phyloP scores from a whole-genome alignment of 2,113 vertebrate species.

The Psittacula cyanocephala region DNA sequence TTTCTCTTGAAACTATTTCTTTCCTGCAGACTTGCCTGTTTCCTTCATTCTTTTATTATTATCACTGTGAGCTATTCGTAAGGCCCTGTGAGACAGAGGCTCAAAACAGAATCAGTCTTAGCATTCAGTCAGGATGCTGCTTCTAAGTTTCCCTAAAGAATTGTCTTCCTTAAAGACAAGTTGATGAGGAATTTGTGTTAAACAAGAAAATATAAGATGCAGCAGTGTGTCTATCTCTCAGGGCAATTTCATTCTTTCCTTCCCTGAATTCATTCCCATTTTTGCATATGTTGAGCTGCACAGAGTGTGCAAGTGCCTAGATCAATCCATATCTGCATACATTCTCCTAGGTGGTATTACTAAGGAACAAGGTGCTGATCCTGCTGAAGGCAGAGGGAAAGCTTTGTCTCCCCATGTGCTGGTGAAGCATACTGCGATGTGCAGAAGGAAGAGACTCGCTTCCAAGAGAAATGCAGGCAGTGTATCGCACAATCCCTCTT shows the following conservation, averaged over 20 bases:
- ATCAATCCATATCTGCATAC: neutral
- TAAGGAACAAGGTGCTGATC: neutral
- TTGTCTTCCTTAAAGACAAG: neutral
- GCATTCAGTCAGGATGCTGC: neutral
- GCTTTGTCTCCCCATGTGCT: neutral
- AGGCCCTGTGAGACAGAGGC: neutral
- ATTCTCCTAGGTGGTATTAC: neutral
- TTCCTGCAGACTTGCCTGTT: neutral
- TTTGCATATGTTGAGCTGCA: neutral
- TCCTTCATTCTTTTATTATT: neutral
- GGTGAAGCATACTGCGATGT: accelerated
- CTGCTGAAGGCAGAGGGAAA: neutral
- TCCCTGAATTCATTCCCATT: neutral
- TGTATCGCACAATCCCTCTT: accelerated
- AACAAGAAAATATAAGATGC: neutral
- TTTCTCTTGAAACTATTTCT: neutral
- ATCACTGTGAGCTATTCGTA: neutral
- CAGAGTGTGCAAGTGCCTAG: neutral
- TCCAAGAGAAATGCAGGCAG: neutral
- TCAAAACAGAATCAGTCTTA: neutral
- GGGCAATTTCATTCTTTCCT: neutral
- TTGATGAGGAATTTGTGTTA: neutral
- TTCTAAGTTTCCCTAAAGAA: neutral
- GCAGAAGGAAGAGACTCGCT: neutral
- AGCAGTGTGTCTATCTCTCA: neutral